phyloP scores from a whole-genome alignment of 1,140 invertebrate species.

The Laodelphax striatellus region DNA sequence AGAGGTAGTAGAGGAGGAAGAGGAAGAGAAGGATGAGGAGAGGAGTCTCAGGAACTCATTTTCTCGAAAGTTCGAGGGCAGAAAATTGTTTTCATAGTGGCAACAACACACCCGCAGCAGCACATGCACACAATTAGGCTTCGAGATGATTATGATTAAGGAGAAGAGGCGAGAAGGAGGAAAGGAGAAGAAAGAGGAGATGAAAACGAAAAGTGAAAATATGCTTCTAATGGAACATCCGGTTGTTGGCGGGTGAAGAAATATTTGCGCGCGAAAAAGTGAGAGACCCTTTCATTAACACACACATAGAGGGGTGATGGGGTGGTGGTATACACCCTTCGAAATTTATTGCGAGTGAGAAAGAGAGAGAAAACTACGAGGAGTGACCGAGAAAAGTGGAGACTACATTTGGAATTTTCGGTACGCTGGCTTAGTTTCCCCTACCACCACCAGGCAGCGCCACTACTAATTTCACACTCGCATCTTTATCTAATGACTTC shows the following conservation, averaged over 20 bases:
- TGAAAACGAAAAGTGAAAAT: not conserved
- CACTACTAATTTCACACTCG: conserved; percentile 3
- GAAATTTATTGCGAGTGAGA: not conserved
- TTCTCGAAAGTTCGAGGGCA: too few relatives aligned
- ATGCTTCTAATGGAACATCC: conserved; percentile 1
- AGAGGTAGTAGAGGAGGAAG: too few relatives aligned
- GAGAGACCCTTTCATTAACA: not conserved
- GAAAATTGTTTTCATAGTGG: too few relatives aligned
- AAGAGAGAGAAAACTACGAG: not conserved
- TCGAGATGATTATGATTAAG: not conserved
- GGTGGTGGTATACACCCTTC: not conserved
- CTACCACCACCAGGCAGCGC: not conserved
- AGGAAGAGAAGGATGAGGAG: too few relatives aligned
- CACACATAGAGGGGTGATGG: not conserved
- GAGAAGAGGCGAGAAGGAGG: too few relatives aligned
- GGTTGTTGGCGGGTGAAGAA: not conserved
- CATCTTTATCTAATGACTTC: conserved; percentile 4
- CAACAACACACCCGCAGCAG: not conserved
- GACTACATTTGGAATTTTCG: too few relatives aligned
- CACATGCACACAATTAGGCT: not conserved
- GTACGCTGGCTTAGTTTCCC: too few relatives aligned
- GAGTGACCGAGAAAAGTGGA: too few relatives aligned
- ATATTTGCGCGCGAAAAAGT: not conserved
- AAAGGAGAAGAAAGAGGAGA: too few relatives aligned
- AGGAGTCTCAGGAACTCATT: too few relatives aligned